These are phyloP conservation scores for Sinocyclocheilus grahami DNA, from an alignment of 2,113 vertebrate genomes.

Conservation along the genomic window DNA sequence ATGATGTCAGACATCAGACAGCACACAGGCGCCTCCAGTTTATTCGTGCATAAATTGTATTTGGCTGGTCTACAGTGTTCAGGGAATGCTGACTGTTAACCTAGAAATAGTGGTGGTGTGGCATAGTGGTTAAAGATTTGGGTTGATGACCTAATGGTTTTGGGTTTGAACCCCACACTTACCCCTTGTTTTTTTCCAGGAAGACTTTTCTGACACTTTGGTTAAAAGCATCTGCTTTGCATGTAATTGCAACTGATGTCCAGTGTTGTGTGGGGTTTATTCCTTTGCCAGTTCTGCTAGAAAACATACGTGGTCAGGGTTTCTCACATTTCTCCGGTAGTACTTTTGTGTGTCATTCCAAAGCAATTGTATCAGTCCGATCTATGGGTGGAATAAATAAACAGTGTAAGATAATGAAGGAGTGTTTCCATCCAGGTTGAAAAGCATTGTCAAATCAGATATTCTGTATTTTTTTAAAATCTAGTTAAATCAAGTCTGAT, in stretches of 20 bases:
- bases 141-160: conserved; percentile 7
- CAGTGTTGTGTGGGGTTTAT: neutral
- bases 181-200: neutral
- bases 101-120: neutral
- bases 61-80: neutral
- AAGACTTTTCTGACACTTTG: neutral
- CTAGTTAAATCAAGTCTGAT: neutral
- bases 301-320: neutral
- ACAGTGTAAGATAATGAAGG: neutral
- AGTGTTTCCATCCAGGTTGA: neutral
- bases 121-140: neutral
- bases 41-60: neutral
- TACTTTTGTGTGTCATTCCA: neutral
- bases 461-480: too few relatives aligned
- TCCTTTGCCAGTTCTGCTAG: neutral
- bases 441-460: neutral
- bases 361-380: neutral
- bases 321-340: neutral
- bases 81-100: neutral
- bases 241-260: neutral
- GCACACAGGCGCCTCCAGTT: neutral
- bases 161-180: neutral
- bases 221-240: conserved; percentile 3
- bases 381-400: neutral
- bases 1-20: neutral